phyloP scores from a whole-genome alignment of 2,113 vertebrate species.

The Oceanites oceanicus region DNA sequence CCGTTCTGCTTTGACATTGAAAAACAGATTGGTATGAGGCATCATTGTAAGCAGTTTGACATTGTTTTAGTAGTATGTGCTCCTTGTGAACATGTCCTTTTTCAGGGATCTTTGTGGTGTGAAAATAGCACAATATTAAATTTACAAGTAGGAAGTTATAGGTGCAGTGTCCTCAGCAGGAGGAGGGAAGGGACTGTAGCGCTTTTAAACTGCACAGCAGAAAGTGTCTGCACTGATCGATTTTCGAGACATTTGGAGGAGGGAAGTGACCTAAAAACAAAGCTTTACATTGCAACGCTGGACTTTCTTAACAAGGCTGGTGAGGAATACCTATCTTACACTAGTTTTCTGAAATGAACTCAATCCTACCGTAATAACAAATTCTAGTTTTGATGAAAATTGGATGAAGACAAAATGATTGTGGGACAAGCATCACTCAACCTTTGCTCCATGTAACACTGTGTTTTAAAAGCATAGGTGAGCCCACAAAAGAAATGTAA shows the following conservation, averaged over 20 bases:
- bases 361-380: not conserved
- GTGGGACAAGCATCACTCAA: not conserved
- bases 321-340: not conserved
- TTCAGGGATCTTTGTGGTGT: not conserved
- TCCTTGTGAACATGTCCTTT: not conserved
- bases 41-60: not conserved
- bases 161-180: not conserved
- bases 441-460: not conserved
- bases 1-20: not conserved
- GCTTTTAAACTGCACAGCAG: not conserved
- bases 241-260: not conserved
- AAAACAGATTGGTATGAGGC: not conserved
- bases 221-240: not conserved
- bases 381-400: not conserved
- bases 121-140: not conserved
- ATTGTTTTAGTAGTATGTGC: not conserved
- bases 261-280: not conserved
- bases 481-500: not conserved
- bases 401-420: not conserved
- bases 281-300: not conserved
- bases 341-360: not conserved
- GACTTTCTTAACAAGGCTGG: not conserved
- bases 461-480: not conserved
- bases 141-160: not conserved
- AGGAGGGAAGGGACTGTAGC: not conserved